Evolutionary conservation across 2,113 vertebrate genomes (phyloP).

Genomic region (Perccottus glenii): DNA sequence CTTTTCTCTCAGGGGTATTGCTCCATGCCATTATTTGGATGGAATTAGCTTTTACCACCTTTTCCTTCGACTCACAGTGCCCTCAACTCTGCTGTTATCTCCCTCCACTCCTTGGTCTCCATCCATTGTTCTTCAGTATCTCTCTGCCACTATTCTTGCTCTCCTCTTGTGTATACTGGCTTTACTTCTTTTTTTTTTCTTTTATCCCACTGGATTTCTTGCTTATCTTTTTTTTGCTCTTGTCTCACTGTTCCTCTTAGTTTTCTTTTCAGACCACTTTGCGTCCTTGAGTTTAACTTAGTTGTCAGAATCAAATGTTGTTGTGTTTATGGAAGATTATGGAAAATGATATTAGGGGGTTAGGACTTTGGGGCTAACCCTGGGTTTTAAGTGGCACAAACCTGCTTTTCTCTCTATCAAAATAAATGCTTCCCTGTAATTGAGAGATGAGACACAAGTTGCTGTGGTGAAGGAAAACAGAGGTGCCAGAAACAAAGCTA

Average conservation of each 20-base stretch:
- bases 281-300: background rate
- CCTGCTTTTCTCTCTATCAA: background rate
- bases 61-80: slow-evolving; percentile 30
- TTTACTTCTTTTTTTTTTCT: background rate
- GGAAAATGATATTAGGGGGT: background rate
- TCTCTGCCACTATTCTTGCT: background rate
- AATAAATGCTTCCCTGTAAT: background rate
- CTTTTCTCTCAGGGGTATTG: slow-evolving; percentile 41
- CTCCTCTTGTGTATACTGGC: background rate
- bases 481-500: too few species aligned
- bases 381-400: background rate
- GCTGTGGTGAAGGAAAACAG: too few species aligned
- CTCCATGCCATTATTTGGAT: slow-evolving; percentile 55
- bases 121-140: background rate
- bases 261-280: background rate
- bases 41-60: slow-evolving; percentile 60
- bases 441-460: too few species aligned
- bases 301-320: background rate
- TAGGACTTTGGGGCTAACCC: background rate
- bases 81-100: slow-evolving; percentile 30
- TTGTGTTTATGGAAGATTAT: background rate
- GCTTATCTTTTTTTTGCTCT: background rate
- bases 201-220: background rate
- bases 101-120: background rate
- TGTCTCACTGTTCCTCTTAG: background rate